These are phyloP conservation scores for Andrena cerasifolii DNA, from an alignment of 1,140 invertebrate species.

Conservation along the genomic window DNA sequence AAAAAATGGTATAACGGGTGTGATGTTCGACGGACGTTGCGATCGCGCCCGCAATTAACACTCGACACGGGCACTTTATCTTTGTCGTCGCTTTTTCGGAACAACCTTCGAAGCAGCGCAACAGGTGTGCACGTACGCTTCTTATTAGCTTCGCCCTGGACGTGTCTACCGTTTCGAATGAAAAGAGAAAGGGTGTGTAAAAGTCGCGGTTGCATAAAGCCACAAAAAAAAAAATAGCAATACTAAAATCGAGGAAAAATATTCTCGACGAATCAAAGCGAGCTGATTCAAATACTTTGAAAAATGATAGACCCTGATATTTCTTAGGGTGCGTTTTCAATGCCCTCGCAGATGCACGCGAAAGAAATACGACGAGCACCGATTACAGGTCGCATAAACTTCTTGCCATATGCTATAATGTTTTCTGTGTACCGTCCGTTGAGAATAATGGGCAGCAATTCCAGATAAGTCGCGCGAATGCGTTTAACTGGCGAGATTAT, in stretches of 20 bases:
- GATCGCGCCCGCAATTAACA: background rate
- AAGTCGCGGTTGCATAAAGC: background rate
- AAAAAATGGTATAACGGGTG: background rate
- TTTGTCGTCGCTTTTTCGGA: slow-evolving; percentile 3
- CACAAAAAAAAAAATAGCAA: too few relatives aligned
- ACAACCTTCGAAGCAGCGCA: slow-evolving; percentile 9
- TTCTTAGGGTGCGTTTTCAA: too few relatives aligned
- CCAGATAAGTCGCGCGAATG: background rate
- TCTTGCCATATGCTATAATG: slow-evolving; percentile 4
- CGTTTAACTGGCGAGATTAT: background rate
- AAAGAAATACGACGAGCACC: background rate
- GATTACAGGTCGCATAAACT: background rate
- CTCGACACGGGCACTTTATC: background rate
- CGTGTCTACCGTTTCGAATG: background rate
- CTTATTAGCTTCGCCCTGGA: background rate
- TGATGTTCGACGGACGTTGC: background rate
- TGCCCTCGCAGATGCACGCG: background rate
- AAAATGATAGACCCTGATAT: too few relatives aligned
- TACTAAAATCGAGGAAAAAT: too few relatives aligned
- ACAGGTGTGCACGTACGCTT: slow-evolving; percentile 15
- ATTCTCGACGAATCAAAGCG: background rate
- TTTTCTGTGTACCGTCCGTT: background rate
- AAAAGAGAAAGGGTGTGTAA: too few relatives aligned
- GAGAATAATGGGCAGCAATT: background rate
- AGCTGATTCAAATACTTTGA: too few relatives aligned